Evolutionary conservation across 2,113 vertebrate genomes (phyloP).

Genomic region (Saimiri boliviensis): DNA sequence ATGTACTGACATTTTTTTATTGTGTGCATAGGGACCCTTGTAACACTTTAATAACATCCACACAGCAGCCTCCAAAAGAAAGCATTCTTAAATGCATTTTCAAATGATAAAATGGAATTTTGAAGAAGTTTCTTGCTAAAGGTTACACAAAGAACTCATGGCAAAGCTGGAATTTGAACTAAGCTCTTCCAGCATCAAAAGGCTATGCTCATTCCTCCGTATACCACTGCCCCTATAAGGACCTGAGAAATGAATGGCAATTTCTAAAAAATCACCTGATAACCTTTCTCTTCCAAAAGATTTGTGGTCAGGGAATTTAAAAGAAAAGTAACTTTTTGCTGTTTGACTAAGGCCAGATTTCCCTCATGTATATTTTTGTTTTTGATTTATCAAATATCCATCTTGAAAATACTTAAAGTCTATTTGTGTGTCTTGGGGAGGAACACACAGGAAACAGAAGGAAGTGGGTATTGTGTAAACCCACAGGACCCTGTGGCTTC

Average conservation of each 20-base stretch:
- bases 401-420: constrained; percentile 27
- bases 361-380: neutral
- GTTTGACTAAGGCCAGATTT: neutral
- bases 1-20: neutral
- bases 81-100: neutral
- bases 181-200: neutral
- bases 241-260: neutral
- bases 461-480: constrained; percentile 14
- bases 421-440: constrained; percentile 3
- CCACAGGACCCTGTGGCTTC: neutral
- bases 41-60: neutral
- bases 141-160: neutral
- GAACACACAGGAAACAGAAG: neutral
- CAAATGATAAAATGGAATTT: constrained; percentile 11
- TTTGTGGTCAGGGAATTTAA: neutral
- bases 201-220: neutral
- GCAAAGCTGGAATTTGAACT: neutral
- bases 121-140: neutral
- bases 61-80: neutral
- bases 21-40: neutral
- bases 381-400: neutral
- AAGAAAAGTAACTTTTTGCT: neutral
- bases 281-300: neutral
- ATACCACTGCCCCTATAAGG: neutral
- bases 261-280: neutral